Evolutionary conservation across 2,113 vertebrate species (phyloP).

Genomic region (Copsychus sechellarum): DNA sequence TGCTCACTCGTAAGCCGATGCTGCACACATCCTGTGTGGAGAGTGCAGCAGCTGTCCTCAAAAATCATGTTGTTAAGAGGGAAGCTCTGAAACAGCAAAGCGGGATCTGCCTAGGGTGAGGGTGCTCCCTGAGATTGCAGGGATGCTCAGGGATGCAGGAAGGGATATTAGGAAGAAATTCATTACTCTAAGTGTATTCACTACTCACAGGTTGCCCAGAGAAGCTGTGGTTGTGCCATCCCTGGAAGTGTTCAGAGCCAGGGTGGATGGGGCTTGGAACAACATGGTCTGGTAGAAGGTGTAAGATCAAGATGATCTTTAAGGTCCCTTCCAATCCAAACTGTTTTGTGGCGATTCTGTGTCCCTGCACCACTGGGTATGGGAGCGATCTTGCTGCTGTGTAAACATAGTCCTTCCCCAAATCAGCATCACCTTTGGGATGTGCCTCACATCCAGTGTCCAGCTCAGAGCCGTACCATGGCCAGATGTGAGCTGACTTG

Average conservation of each 20-base stretch:
- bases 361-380: too few species aligned
- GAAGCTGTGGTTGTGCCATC: neutral
- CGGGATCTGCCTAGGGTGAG: fast-evolving
- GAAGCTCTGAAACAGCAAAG: neutral
- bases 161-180: neutral
- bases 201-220: neutral
- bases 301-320: neutral
- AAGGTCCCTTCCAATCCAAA: neutral
- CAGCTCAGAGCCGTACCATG: fast-evolving
- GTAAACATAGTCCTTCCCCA: neutral
- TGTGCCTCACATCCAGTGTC: neutral
- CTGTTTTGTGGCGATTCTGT: neutral
- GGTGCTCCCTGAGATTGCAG: neutral
- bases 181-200: neutral
- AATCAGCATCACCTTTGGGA: fast-evolving
- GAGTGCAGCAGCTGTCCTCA: neutral
- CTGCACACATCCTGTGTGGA: neutral
- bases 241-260: neutral
- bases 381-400: fast-evolving
- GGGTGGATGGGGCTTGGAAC: neutral
- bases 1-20: neutral
- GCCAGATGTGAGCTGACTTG: neutral
- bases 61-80: neutral
- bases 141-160: neutral
- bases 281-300: neutral